Conservation (phyloP, 2,797 vertebrate species). For the Gymnodraco acuticeps region DNA sequence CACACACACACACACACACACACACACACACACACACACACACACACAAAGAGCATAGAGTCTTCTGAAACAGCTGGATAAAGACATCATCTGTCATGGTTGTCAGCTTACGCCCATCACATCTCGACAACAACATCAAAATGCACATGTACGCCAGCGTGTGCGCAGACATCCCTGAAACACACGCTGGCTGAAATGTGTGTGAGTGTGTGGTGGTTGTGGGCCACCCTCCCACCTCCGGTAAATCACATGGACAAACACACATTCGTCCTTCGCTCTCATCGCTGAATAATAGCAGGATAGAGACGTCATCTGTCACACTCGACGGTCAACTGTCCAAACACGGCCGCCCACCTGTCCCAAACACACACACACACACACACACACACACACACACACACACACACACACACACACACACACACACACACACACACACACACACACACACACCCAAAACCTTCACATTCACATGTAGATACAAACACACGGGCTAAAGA, state of each 20-base stretch:
- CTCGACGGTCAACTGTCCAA: constrained; percentile 71
- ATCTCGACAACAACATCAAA: constrained; percentile 53
- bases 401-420: too few relatives aligned
- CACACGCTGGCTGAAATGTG: constrained; percentile 25
- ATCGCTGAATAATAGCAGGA: constrained; percentile 71
- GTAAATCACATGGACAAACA: constrained; percentile 71
- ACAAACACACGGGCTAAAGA: constrained; percentile 17
- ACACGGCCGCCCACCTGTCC: constrained; percentile 65
- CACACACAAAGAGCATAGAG: constrained; percentile 39
- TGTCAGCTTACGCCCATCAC: constrained; percentile 69
- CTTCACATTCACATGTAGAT: too few relatives aligned
- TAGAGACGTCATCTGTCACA: constrained; percentile 78
- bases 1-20: constrained; percentile 18
- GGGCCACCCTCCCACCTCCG: constrained; percentile 61
- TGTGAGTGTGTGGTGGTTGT: constrained; percentile 33
- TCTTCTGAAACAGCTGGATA: constrained; percentile 79
- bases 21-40: constrained; percentile 27
- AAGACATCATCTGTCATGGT: constrained; percentile 83
- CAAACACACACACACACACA: neutral
- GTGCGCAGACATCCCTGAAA: constrained; percentile 27
- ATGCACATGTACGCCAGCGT: constrained; percentile 30
- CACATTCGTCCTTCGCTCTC: constrained; percentile 67
- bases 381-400: too few relatives aligned
- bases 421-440: too few relatives aligned
- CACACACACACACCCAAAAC: too few relatives aligned